Conservation (phyloP, 2,797 vertebrate species). For the Neosilurus mollespiculum region DNA sequence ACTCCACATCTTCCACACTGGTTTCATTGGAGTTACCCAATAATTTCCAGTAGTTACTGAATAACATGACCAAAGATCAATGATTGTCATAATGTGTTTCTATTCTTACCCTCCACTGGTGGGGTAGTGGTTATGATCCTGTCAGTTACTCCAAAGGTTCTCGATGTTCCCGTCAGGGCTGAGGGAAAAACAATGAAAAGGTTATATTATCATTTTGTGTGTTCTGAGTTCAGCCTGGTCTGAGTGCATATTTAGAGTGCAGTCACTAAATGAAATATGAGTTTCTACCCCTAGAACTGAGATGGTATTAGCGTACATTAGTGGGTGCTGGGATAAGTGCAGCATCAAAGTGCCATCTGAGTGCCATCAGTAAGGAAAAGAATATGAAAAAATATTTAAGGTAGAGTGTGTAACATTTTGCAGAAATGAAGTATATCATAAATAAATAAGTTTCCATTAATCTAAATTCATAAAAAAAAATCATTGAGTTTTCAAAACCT, state of each 20-base stretch:
- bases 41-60: background rate
- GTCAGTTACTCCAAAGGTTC: constrained; percentile 62
- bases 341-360: background rate
- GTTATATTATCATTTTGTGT: constrained; percentile 21
- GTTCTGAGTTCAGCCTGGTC: background rate
- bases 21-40: background rate
- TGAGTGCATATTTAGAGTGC: constrained; percentile 15
- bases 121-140: constrained; percentile 53
- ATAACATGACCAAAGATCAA: background rate
- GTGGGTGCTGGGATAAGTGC: background rate
- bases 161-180: background rate
- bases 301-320: background rate
- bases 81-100: background rate
- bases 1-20: background rate
- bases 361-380: background rate
- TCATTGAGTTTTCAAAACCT: no score
- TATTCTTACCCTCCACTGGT: constrained; percentile 77
- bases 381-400: background rate
- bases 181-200: constrained; percentile 35
- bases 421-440: background rate
- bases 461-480: no score
- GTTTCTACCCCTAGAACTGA: constrained; percentile 9
- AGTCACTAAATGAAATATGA: background rate
- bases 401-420: background rate
- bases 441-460: no score